Percentiles rank a stretch among this genome's conserved stretches.
Evolutionary conservation across 1,140 invertebrate species (phyloP).

Genomic region (Drosophila willistoni): DNA sequence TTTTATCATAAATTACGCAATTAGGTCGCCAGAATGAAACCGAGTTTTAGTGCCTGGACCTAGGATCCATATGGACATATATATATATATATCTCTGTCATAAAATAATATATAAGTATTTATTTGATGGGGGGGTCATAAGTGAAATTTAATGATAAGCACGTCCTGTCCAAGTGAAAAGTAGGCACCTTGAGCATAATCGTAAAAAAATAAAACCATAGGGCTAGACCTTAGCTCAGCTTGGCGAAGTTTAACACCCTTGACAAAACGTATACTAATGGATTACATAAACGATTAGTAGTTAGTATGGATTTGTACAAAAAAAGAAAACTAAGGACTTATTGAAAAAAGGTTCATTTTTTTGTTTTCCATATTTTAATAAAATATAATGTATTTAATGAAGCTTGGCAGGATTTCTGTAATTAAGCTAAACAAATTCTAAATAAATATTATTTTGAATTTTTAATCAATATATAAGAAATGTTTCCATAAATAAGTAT

Average conservation of each 20-base stretch:
- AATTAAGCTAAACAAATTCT: too few relatives aligned
- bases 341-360: too few relatives aligned
- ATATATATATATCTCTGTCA: not conserved
- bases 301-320: too few relatives aligned
- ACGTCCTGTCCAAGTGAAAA: constrained; percentile 71
- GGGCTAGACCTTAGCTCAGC: not conserved
- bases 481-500: too few relatives aligned
- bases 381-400: too few relatives aligned
- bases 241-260: not conserved
- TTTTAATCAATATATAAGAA: too few relatives aligned
- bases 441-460: too few relatives aligned
- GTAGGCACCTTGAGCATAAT: constrained; percentile 10
- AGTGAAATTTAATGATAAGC: constrained; percentile 51
- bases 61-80: not conserved
- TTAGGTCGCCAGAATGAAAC: constrained; percentile 7
- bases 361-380: too few relatives aligned
- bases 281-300: not conserved
- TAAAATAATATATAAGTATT: not conserved
- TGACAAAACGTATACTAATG: not conserved
- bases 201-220: constrained; percentile 24
- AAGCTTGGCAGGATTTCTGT: too few relatives aligned
- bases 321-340: too few relatives aligned
- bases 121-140: constrained; percentile 23
- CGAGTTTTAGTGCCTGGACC: constrained; percentile 3
- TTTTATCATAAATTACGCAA: constrained; percentile 57